A percentile compares a stretch with the other conserved stretches of the same genome.
Evolutionary conservation across 1,140 invertebrate genomes (phyloP).

Genomic region (Drosophila bocki): DNA sequence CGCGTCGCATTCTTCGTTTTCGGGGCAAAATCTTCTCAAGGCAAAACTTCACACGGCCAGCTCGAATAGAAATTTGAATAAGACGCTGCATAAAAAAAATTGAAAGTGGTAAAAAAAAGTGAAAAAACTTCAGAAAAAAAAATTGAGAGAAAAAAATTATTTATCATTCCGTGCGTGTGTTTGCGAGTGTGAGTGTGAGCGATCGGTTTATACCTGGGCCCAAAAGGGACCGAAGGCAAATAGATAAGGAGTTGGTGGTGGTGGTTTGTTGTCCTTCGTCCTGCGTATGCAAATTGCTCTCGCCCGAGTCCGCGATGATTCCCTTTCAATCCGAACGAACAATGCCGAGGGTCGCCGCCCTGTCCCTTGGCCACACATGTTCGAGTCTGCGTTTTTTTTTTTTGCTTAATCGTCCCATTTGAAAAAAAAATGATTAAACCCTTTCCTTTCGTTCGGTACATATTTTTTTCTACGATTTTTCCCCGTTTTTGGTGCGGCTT

Average conservation of each 20-base stretch:
- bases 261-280: constrained; percentile 60
- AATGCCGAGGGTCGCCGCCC: constrained; percentile 72
- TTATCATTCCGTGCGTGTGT: constrained; percentile 71
- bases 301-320: constrained; percentile 67
- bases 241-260: constrained; percentile 77
- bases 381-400: constrained; percentile 74
- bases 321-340: constrained; percentile 76
- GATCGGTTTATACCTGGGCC: constrained; percentile 62
- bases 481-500: constrained; percentile 66
- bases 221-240: constrained; percentile 59
- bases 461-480: constrained; percentile 73
- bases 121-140: constrained; percentile 76
- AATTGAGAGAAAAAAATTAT: constrained; percentile 68
- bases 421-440: constrained; percentile 78
- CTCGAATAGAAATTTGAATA: constrained; percentile 75
- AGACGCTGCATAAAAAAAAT: constrained; percentile 67
- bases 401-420: constrained; percentile 74
- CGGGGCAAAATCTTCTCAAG: constrained; percentile 59
- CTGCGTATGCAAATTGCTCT: constrained; percentile 76
- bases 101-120: constrained; percentile 82
- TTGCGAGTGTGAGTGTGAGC: constrained; percentile 15
- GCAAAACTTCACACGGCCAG: constrained; percentile 70
- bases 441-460: constrained; percentile 66
- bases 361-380: constrained; percentile 76
- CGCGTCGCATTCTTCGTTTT: constrained; percentile 50